A percentile compares a stretch with the other conserved stretches of the same genome.
phyloP scores from a whole-genome alignment of 1,140 invertebrate species.

The Sarcophaga peregrina region DNA sequence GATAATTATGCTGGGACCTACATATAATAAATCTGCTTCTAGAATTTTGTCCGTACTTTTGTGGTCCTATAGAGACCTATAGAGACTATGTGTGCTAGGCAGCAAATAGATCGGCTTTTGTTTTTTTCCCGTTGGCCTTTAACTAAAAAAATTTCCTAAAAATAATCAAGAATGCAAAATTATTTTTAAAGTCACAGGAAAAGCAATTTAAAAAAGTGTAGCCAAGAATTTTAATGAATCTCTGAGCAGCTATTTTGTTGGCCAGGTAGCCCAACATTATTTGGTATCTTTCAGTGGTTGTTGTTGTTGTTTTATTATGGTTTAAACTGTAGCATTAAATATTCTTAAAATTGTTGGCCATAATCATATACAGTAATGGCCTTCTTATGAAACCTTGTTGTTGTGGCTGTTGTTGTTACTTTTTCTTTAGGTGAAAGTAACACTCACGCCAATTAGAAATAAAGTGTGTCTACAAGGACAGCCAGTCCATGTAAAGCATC shows the following conservation, averaged over 20 bases:
- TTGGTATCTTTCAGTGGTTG: background rate
- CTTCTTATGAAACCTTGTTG: background rate
- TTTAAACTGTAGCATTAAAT: background rate
- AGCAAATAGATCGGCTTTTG: too few species aligned
- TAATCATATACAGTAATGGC: constrained; percentile 27
- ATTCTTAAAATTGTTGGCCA: background rate
- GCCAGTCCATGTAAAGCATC: too few species aligned
- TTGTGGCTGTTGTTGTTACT: too few species aligned
- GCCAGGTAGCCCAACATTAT: too few species aligned
- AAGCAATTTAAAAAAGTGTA: background rate
- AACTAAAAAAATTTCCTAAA: background rate
- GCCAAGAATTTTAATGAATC: constrained; percentile 22
- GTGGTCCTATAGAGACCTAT: too few species aligned
- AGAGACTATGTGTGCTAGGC: too few species aligned
- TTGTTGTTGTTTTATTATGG: background rate
- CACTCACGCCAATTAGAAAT: constrained; percentile 10
- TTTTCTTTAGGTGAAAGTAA: background rate
- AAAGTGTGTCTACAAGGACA: constrained; percentile 15
- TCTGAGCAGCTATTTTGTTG: background rate
- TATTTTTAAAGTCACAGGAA: background rate
- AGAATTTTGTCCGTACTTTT: too few species aligned
- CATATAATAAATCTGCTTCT: too few species aligned
- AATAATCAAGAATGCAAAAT: constrained; percentile 15
- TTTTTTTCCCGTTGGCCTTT: too few species aligned
- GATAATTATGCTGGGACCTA: too few species aligned